Conservation (phyloP, 2,797 vertebrate genomes). For the Spizella passerina region DNA sequence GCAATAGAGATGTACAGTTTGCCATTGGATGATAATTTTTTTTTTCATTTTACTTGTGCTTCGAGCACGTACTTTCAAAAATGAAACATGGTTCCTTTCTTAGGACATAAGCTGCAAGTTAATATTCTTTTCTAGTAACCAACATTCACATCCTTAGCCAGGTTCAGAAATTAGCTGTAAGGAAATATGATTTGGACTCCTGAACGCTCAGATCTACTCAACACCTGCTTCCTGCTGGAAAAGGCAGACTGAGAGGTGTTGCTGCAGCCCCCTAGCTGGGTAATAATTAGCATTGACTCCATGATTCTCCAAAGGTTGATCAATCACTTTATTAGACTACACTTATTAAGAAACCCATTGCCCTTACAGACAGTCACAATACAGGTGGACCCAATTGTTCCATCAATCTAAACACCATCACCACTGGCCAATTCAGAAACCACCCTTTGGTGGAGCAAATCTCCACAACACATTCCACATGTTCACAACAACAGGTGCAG, state of each 20-base stretch:
- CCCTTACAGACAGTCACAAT: not conserved
- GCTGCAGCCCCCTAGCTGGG: rapidly evolving
- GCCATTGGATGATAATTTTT: slow-evolving; percentile 6
- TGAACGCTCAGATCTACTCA: not conserved
- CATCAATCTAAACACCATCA: not conserved
- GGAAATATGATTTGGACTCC: not conserved
- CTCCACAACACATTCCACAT: not conserved
- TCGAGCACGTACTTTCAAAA: not conserved
- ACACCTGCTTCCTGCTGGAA: rapidly evolving
- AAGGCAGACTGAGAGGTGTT: not conserved
- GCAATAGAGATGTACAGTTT: slow-evolving; percentile 48
- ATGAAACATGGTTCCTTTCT: not conserved
- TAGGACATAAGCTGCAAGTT: not conserved
- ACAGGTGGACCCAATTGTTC: not conserved
- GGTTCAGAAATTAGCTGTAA: not conserved
- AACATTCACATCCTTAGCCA: not conserved
- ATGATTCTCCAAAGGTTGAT: not conserved
- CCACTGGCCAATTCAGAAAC: not conserved
- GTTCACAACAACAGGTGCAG: not conserved
- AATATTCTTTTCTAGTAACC: not conserved
- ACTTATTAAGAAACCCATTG: not conserved
- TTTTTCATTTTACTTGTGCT: slow-evolving; percentile 26
- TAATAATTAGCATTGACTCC: not conserved
- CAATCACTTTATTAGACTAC: not conserved
- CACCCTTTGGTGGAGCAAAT: not conserved